phyloP scores from a whole-genome alignment of 1,140 invertebrate species.

The Sesamia nonagrioides region DNA sequence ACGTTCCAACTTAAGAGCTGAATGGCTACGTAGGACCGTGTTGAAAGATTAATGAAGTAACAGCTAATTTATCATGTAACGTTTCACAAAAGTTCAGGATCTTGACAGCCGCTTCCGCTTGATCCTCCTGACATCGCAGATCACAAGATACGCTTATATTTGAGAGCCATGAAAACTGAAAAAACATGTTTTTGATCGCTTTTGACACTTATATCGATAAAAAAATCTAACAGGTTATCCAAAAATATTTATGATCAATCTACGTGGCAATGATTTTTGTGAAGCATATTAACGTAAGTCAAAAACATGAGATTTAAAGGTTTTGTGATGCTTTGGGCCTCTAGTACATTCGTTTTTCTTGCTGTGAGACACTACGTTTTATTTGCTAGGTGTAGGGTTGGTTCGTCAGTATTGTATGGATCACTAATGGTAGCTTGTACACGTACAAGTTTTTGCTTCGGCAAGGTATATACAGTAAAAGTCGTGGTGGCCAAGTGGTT shows the following conservation, averaged over 20 bases:
- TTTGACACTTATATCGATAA: background rate
- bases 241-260: background rate
- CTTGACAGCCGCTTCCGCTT: constrained; percentile 33
- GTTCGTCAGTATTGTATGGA: too few species aligned
- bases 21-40: background rate
- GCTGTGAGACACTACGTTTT: too few species aligned
- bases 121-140: constrained; percentile 42
- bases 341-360: too few species aligned
- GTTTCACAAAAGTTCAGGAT: constrained; percentile 48
- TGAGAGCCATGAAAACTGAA: background rate
- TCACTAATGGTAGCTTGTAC: too few species aligned
- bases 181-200: constrained; percentile 12
- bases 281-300: too few species aligned
- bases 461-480: too few species aligned
- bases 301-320: too few species aligned
- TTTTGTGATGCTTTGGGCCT: too few species aligned
- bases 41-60: constrained; percentile 52
- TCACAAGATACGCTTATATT: constrained; percentile 18
- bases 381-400: too few species aligned
- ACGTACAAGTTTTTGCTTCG: too few species aligned
- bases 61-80: constrained; percentile 58
- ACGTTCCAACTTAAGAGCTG: background rate
- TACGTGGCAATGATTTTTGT: too few species aligned
- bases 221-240: background rate
- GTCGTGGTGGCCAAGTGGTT: too few species aligned